Percentiles rank a stretch among this genome's conserved stretches.
Evolutionary conservation across 2,888 invertebrate genomes (phyloP).

Genomic region (Acleris laterana): DNA sequence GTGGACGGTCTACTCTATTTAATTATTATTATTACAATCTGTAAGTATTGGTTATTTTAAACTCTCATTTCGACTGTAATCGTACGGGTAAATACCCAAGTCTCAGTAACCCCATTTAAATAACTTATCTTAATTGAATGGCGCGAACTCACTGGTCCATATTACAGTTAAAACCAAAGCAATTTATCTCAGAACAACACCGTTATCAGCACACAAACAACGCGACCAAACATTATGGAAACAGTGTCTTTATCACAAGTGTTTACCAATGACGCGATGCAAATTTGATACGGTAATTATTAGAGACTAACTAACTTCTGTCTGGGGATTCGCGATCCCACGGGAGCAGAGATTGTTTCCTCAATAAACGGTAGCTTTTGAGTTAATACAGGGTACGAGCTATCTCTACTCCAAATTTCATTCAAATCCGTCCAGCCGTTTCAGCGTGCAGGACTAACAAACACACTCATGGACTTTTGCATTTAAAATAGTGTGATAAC

Average conservation of each 20-base stretch:
- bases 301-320: too few species aligned
- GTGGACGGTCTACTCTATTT: too few species aligned
- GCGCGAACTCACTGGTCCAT: neutral
- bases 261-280: neutral
- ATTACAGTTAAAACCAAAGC: neutral
- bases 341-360: too few species aligned
- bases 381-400: too few species aligned
- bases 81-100: neutral
- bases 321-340: too few species aligned
- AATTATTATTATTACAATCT: too few species aligned
- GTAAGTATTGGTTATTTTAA: too few species aligned
- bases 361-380: too few species aligned
- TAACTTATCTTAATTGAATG: slow-evolving; percentile 1
- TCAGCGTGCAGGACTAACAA: neutral
- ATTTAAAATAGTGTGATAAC: neutral
- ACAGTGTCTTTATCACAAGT: neutral
- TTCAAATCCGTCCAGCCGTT: too few species aligned
- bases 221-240: too few species aligned
- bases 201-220: neutral
- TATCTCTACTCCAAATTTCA: too few species aligned
- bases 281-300: neutral
- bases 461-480: neutral
- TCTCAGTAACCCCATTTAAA: neutral
- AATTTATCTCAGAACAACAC: neutral
- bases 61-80: neutral